Conservation (phyloP, 2,113 vertebrate species). For the Macquaria australasica region DNA sequence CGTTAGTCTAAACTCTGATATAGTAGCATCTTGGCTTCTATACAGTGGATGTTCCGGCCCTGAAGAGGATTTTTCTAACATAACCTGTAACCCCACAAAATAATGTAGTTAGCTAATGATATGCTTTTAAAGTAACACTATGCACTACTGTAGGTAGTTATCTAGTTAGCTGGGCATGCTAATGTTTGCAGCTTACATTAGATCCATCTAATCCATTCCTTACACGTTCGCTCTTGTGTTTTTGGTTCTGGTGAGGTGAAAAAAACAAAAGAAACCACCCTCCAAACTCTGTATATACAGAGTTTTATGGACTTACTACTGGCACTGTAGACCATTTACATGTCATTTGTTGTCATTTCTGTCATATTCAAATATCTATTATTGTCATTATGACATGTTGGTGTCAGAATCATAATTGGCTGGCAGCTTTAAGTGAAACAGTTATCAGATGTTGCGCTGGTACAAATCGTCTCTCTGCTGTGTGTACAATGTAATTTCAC, state of each 20-base stretch:
- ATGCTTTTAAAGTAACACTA: background rate
- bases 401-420: background rate
- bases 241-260: too few relatives aligned
- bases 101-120: background rate
- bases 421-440: background rate
- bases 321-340: background rate
- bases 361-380: background rate
- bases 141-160: too few relatives aligned
- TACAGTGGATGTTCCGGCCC: too few relatives aligned
- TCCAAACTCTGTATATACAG: too few relatives aligned
- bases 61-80: background rate
- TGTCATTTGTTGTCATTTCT: background rate
- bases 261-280: too few relatives aligned
- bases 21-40: background rate
- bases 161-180: too few relatives aligned
- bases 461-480: background rate
- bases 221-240: too few relatives aligned
- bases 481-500: background rate
- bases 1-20: too few relatives aligned
- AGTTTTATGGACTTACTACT: background rate
- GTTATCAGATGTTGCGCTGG: background rate
- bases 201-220: background rate
- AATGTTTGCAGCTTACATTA: background rate
- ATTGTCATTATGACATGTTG: background rate
- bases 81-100: background rate